These are phyloP conservation scores for Ceuthmochares aereus DNA, from an alignment of 2,113 vertebrate species.

Conservation along the genomic window DNA sequence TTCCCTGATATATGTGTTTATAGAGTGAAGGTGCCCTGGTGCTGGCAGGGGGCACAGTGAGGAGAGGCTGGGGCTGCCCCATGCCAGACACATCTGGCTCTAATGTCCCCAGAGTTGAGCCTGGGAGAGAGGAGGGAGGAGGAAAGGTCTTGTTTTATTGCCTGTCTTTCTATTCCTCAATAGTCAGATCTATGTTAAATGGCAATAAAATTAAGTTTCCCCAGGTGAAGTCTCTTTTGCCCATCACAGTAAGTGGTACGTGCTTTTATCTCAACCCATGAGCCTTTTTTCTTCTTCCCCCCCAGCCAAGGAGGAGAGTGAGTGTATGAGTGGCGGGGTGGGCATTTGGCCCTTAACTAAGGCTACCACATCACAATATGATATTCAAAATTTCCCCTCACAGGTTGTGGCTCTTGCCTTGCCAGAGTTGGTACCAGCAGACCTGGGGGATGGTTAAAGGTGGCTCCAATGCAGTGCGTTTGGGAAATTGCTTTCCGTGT, in stretches of 20 bases:
- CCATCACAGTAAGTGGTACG: neutral
- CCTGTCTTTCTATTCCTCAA: neutral
- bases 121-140: rapidly evolving
- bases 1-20: rapidly evolving
- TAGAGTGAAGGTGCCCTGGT: too few relatives aligned
- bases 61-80: neutral
- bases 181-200: neutral
- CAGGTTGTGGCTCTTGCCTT: rapidly evolving
- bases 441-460: neutral
- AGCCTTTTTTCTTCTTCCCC: neutral
- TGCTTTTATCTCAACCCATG: neutral
- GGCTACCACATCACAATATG: rapidly evolving
- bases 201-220: neutral
- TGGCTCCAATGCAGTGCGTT: neutral
- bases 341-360: neutral
- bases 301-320: neutral
- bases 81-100: rapidly evolving
- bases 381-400: neutral
- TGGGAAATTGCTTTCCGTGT: neutral
- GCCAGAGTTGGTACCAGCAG: neutral
- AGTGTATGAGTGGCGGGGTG: rapidly evolving
- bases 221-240: neutral
- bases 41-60: neutral
- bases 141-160: neutral
- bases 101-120: rapidly evolving